Evolutionary conservation across 2,797 vertebrate genomes (phyloP), one percentile per base, ranked within the genome.

Genomic region (Cottoperca gobio): DNA sequence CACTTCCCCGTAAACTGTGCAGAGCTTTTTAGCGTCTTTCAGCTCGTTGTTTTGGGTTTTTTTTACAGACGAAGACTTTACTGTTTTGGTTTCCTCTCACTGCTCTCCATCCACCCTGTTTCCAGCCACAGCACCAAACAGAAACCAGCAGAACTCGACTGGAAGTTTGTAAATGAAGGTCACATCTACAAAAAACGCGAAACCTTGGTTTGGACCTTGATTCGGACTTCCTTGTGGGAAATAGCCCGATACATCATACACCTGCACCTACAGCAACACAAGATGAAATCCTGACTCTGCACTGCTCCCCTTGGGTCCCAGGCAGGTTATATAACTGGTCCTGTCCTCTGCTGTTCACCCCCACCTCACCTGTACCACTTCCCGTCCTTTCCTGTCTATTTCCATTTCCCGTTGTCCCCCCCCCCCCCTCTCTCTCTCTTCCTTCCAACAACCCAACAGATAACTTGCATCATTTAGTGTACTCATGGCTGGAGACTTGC

Each of bases 341-440:
- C 62, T 53, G 74, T 84, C 72, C 78, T 83, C 59, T 60, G 72
- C 65, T 73, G 49, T 63, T 80, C 49, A 31, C 24, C 79, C 33
- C 31, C 72, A 13, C 37, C 28, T 72, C 73, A 14, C 42, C 40
- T 79, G 50, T 45, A 53, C 70, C 23, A 12, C 3, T 2, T 77
- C 48, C 64, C 13, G 4, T 63, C 52, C 52, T 48, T 60, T 73
- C 42, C 42, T 39, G 17, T 76, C 50, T 13, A 3, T 46, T 76
- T 76, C 37, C 42, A 8, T 60, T 59, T 73, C 58, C 28, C 28
- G 39, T 16, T 67, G 49, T 26, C 48, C 23, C 16, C 2, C 59
- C n/a, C n/a, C n/a, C n/a, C n/a, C n/a, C n/a, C n/a, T n/a, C n/a
- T n/a, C n/a, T 50, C 63, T 19, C 1, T 21, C 60, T 45, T 5